A percentile compares a stretch with the other conserved stretches of the same genome.
phyloP scores from a whole-genome alignment of 2,113 vertebrate genomes.

The Sander vitreus region DNA sequence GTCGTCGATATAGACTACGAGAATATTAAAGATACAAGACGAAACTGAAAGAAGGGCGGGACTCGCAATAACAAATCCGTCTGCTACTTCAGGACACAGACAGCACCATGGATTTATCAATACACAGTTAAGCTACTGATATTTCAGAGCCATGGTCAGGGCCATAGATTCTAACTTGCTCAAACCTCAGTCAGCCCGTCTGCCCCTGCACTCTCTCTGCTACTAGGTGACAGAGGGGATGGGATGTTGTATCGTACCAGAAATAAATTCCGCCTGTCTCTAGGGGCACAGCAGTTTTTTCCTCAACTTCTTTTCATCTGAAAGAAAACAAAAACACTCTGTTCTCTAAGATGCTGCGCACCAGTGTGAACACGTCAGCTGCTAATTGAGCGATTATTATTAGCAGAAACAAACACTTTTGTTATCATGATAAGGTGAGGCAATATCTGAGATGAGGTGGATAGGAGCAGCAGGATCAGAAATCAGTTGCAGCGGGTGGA shows the following conservation, averaged over 20 bases:
- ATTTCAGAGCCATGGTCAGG: no score
- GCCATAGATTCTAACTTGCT: no score
- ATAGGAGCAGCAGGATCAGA: conserved; percentile 62
- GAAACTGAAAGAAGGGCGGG: no score
- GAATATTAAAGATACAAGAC: no score
- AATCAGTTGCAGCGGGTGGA: conserved; percentile 57
- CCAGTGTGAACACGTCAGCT: conserved; percentile 34
- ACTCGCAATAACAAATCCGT: no score
- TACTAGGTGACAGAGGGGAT: no score
- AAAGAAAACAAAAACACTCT: conserved; percentile 31
- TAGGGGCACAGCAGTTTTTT: not conserved
- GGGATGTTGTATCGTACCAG: not conserved
- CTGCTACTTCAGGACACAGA: no score
- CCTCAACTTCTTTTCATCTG: conserved; percentile 25
- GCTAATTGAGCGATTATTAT: conserved; percentile 72
- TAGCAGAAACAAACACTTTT: conserved; percentile 67
- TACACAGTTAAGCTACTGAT: no score
- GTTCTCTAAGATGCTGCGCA: conserved; percentile 21
- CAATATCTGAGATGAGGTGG: conserved; percentile 36
- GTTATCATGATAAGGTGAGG: conserved; percentile 53
- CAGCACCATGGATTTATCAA: no score
- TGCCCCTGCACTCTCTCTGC: no score
- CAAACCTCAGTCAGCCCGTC: no score
- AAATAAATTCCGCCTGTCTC: not conserved
- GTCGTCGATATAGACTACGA: no score